Evolutionary conservation across 2,113 vertebrate genomes (phyloP), one percentile per base, ranked within the genome.

Genomic region (Poecile atricapillus): DNA sequence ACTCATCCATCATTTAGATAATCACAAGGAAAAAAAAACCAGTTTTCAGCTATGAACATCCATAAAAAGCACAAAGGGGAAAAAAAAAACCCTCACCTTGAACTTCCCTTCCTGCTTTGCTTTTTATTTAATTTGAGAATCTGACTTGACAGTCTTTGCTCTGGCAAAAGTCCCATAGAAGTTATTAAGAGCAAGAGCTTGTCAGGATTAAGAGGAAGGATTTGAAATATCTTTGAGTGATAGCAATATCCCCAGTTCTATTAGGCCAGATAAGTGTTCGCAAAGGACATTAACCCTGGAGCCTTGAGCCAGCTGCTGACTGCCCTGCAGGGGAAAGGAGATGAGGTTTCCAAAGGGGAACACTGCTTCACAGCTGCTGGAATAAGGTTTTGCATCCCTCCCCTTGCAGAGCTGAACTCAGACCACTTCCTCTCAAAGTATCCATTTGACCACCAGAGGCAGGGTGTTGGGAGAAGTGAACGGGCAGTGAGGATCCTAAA

Each of bases 171-270:
- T 95, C 95, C 95, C 93, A 90, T 56, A 93, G 87, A 96, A 96
- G 95, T 96, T 97, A 96, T 96, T 95, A 96, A 96, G 94, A 94
- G 93, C 94, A 96, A 90, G 94, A 96, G 93, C 85, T 93, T 94
- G 95, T 94, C 96, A 93, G 91, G 96, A 96, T 96, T 93, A 94
- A 96, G 94, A 90, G 85, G 92, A 88, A 93, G 94, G 95, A 95
- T 96, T 83, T 77, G 94, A 96, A 97, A 74, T 95, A 80, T 94
- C 92, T 78, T 90, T 93, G 94, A 95, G 92, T 77, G 94, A 95
- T 94, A 97, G 94, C 91, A 86, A 88, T 78, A 83, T 59, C 78
- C 90, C 82, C 53, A 39, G 67, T 74, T 88, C 94, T 91, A 91
- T 95, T 94, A 95, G 95, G 82, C 90, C 1, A 9, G 94, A 67